Conservation (phyloP, 2,113 vertebrate genomes). For the Monarcha castaneiventris region DNA sequence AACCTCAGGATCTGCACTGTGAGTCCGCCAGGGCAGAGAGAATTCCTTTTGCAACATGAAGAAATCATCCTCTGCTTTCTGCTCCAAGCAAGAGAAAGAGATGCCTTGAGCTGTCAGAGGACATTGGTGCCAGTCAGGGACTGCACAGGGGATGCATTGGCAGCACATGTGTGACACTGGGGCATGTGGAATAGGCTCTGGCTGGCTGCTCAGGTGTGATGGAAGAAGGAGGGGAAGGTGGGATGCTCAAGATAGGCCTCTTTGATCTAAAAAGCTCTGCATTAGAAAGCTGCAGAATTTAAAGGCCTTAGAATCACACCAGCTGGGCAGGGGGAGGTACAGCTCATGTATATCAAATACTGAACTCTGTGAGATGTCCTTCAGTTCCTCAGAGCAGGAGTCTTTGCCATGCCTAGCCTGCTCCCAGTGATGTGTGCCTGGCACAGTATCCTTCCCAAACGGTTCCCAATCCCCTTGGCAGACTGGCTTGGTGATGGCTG, state of each 20-base stretch:
- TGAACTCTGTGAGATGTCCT: not conserved
- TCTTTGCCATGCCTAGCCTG: not conserved
- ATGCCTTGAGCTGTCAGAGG: not conserved
- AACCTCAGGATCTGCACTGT: not conserved
- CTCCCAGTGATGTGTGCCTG: not conserved
- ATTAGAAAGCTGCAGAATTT: not conserved
- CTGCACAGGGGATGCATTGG: not conserved
- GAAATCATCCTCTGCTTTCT: not conserved
- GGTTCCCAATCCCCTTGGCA: not conserved
- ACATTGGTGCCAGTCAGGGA: fast-evolving
- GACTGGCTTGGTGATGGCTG: not conserved
- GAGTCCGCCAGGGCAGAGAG: fast-evolving
- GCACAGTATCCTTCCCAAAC: not conserved
- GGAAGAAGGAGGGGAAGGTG: not conserved
- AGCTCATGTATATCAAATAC: fast-evolving
- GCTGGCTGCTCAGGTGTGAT: not conserved
- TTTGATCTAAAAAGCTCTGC: not conserved
- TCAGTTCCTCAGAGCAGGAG: not conserved
- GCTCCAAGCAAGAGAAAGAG: not conserved
- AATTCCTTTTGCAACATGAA: not conserved
- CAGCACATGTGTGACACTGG: not conserved
- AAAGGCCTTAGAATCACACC: not conserved
- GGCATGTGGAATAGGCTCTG: not conserved
- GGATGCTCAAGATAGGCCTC: not conserved
- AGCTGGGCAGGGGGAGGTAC: not conserved